Percentiles rank a stretch among this genome's conserved stretches.
Conservation (phyloP, 2,113 vertebrate genomes). For the Murina feae region DNA sequence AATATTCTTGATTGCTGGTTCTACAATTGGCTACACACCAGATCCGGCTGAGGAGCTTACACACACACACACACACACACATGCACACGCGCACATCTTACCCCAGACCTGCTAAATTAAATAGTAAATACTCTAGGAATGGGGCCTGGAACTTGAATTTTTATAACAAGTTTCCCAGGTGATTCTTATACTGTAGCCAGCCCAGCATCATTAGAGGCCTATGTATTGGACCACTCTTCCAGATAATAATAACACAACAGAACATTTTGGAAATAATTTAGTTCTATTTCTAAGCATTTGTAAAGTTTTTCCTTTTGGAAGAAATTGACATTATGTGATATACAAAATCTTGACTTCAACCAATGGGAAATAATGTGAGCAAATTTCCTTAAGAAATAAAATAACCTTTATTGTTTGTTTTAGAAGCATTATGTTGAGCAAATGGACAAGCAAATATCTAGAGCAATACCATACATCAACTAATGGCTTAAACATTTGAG, state of each 20-base stretch:
- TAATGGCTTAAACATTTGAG: slow-evolving; percentile 79
- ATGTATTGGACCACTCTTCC: background rate
- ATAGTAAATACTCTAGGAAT: slow-evolving; percentile 1
- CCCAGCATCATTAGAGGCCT: background rate
- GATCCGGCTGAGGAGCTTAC: background rate
- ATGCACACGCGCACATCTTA: fast-evolving
- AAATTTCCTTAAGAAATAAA: slow-evolving; percentile 82
- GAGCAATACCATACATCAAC: slow-evolving; percentile 76
- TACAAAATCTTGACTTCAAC: slow-evolving; percentile 58
- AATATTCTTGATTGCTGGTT: slow-evolving; percentile 37
- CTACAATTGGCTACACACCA: background rate
- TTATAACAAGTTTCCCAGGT: background rate
- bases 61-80: background rate
- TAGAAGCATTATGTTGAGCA: slow-evolving; percentile 78
- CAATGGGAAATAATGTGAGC: slow-evolving; percentile 74
- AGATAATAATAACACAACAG: background rate
- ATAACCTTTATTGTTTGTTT: slow-evolving; percentile 82
- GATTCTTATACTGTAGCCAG: slow-evolving; percentile 17
- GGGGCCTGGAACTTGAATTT: background rate
- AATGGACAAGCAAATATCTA: slow-evolving; percentile 76
- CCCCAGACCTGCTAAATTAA: background rate
- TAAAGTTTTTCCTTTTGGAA: slow-evolving; percentile 27
- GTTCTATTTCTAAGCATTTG: slow-evolving; percentile 16
- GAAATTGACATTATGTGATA: background rate
- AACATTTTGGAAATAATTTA: slow-evolving; percentile 42